These are phyloP conservation scores for Malurus splendens DNA, from an alignment of 2,797 vertebrate genomes.

Conservation along the genomic window DNA sequence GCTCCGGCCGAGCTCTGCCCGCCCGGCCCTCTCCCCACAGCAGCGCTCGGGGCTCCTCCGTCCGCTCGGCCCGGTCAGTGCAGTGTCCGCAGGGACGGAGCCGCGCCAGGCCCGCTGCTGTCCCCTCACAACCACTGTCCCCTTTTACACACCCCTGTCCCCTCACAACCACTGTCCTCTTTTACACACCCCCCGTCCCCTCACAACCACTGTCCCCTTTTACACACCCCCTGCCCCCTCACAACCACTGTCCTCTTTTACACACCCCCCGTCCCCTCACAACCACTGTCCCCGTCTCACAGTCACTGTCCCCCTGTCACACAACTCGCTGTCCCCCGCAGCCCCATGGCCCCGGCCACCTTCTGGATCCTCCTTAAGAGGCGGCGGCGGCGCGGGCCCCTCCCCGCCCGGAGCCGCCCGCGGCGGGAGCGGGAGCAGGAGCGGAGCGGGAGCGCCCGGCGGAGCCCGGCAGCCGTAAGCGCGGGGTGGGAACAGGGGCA, in stretches of 20 bases:
- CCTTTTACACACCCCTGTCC: neutral
- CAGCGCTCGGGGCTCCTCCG: neutral
- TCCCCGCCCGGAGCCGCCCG: neutral
- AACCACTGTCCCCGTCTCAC: neutral
- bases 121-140: neutral
- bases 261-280: too few species aligned
- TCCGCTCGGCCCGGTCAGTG: neutral
- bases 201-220: neutral
- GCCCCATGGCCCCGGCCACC: neutral
- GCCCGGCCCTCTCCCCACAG: neutral
- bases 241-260: too few species aligned
- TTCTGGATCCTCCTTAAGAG: neutral
- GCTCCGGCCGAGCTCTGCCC: neutral
- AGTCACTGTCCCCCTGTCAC: neutral
- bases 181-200: too few species aligned
- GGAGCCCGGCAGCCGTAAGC: neutral
- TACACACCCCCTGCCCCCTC: too few species aligned
- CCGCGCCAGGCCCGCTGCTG: neutral
- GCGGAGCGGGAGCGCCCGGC: neutral
- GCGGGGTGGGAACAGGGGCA: neutral
- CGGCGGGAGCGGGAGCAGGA: neutral
- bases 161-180: neutral
- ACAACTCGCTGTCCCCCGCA: neutral
- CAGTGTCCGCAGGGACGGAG: too few species aligned
- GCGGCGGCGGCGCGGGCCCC: neutral